A percentile compares a stretch with the other conserved stretches of the same genome.
Evolutionary conservation across 2,888 invertebrate species (phyloP).

Genomic region (Atherix ibis): DNA sequence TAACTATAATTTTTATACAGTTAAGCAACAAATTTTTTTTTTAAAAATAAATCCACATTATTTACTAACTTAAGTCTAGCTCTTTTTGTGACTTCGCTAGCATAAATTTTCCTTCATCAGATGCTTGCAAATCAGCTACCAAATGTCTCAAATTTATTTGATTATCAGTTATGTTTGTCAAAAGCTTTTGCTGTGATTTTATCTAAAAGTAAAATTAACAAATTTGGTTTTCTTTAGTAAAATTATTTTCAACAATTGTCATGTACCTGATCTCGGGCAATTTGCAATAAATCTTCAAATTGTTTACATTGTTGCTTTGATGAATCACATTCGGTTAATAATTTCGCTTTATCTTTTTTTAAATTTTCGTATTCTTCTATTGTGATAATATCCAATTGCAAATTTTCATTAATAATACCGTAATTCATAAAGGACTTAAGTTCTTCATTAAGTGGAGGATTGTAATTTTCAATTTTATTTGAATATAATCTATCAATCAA

Average conservation of each 20-base stretch:
- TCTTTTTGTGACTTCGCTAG: slow-evolving; percentile 28
- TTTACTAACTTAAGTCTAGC: slow-evolving; percentile 21
- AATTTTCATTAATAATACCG: slow-evolving; percentile 25
- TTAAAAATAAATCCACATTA: neutral
- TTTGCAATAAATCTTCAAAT: slow-evolving; percentile 22
- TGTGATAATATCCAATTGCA: slow-evolving; percentile 24
- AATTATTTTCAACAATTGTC: neutral
- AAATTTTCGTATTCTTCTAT: slow-evolving; percentile 21
- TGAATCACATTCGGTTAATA: slow-evolving; percentile 15
- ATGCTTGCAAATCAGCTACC: slow-evolving; percentile 30
- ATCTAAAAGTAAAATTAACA: slow-evolving; percentile 14
- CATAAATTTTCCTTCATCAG: slow-evolving; percentile 25
- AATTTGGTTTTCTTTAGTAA: neutral
- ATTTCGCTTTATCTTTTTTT: slow-evolving; percentile 13
- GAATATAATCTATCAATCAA: slow-evolving; percentile 19
- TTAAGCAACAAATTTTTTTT: slow-evolving; percentile 17
- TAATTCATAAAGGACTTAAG: slow-evolving; percentile 16
- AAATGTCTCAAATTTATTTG: slow-evolving; percentile 29
- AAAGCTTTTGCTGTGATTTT: slow-evolving; percentile 25
- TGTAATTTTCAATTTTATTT: slow-evolving; percentile 12
- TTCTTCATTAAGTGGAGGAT: slow-evolving; percentile 6
- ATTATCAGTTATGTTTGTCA: slow-evolving; percentile 29
- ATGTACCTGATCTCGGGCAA: slow-evolving; percentile 23
- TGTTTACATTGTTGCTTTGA: slow-evolving; percentile 20
- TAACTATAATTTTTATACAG: slow-evolving; percentile 2